Evolutionary conservation across 2,113 vertebrate genomes (phyloP), one percentile per base, ranked within the genome.

Genomic region (Labeo rohita): DNA sequence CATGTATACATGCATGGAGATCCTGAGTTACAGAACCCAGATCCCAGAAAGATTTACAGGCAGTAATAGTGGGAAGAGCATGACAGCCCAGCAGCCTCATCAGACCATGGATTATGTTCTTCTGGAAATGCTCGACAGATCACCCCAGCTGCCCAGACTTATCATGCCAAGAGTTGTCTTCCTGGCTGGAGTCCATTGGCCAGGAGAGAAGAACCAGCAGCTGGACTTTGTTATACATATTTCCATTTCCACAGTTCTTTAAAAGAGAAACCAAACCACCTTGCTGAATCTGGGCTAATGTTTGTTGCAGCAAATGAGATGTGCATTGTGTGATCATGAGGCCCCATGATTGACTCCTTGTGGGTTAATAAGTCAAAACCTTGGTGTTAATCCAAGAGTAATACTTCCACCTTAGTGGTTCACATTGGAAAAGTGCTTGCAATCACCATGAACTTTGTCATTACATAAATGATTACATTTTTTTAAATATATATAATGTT

Each of bases 181-280:
- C 36, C 79, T 89, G 86, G 63, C 85, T 50, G 34, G 34, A 13
- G n/a, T 87, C 66, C 85, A 74, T 74, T 18, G 66, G 65, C 45
- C 56, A 74, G 15, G 39, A 61, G 61, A 85, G 28, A 84, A 66
- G 21, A 18, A 84, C 49, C 47, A 56, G 50, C 85, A 90, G 61
- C 80, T 88, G 85, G 66, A 23, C 28, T 84, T 50, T 28, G 83
- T 87, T 85, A 65, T 16, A 80, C 70, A 84, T 43, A 84, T 80
- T 85, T 82, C 84, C 84, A 80, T 56, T 43, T 43, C 6, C 54
- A 49, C 66, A 13, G 50, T 80, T 85, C 21, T 76, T 65, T 43
- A 81, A 45, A 34, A 88, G 9, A 68, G 56, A 83, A 66, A 34
- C 23, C 74, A 76, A 81, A 86, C 78, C 52, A 18, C 45, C 39